phyloP scores from a whole-genome alignment of 2,113 vertebrate species.

The Anguilla japonica region DNA sequence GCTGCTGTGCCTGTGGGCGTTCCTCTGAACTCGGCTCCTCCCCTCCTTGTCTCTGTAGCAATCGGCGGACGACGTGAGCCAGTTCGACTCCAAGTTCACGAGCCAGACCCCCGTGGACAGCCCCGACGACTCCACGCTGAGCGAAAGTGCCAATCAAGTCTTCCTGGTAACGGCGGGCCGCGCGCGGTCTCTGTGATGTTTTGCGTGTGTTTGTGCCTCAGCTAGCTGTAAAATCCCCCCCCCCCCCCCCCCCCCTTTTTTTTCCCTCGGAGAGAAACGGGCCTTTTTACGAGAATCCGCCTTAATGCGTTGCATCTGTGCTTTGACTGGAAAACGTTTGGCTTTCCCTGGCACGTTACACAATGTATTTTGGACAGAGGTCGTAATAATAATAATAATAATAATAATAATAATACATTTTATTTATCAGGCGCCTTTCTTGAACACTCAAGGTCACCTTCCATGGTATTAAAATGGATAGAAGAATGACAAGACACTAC shows the following conservation, averaged over 20 bases:
- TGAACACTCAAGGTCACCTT: too few species aligned
- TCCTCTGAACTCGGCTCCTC: background rate
- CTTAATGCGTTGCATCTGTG: conserved; percentile 62
- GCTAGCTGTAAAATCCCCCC: conserved; percentile 17
- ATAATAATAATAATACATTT: too few species aligned
- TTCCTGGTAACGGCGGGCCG: conserved; percentile 81
- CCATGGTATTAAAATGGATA: too few species aligned
- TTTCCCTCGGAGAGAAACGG: conserved; percentile 13
- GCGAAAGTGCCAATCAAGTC: conserved; percentile 98
- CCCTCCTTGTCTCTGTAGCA: conserved; percentile 70
- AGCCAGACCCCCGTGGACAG: conserved; percentile 98
- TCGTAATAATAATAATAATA: background rate
- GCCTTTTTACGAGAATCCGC: conserved; percentile 55
- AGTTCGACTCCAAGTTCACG: conserved; percentile 99
- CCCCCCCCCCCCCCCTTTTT: background rate
- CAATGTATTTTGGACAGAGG: conserved; percentile 51
- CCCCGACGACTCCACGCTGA: conserved; percentile 96
- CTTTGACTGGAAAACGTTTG: conserved; percentile 57
- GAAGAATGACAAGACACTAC: too few species aligned
- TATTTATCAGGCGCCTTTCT: too few species aligned
- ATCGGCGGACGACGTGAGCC: conserved; percentile 98
- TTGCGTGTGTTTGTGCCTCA: background rate
- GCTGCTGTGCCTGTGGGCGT: background rate
- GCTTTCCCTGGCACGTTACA: conserved; percentile 57
- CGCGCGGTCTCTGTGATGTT: background rate